Percentiles rank a stretch among this genome's conserved stretches.
Evolutionary conservation across 2,888 invertebrate genomes (phyloP).

Genomic region (Acleris holmiana): DNA sequence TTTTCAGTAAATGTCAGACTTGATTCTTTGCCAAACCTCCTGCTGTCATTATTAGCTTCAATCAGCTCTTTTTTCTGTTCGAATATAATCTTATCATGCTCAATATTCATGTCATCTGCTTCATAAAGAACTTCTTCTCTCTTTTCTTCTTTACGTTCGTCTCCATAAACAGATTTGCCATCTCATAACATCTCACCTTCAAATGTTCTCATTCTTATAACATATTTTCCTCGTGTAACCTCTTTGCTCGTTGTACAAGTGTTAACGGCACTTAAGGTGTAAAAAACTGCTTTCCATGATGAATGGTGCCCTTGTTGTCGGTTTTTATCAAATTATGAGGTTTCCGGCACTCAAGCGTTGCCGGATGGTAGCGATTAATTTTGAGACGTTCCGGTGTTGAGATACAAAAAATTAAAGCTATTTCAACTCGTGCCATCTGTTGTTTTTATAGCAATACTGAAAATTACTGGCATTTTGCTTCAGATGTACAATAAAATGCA

Average conservation of each 20-base stretch:
- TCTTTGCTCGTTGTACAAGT: slow-evolving; percentile 11
- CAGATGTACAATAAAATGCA: too few species aligned
- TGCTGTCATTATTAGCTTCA: slow-evolving; percentile 6
- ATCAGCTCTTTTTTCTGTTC: not conserved
- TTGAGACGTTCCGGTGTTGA: slow-evolving; percentile 47
- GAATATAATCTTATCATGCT: not conserved
- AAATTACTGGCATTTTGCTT: too few species aligned
- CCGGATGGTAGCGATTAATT: slow-evolving; percentile 74
- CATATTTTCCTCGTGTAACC: slow-evolving; percentile 17
- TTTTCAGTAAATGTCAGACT: slow-evolving; percentile 3
- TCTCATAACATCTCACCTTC: not conserved
- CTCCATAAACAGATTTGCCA: not conserved
- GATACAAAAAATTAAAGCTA: not conserved
- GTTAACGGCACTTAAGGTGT: slow-evolving; percentile 27
- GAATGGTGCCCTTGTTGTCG: slow-evolving; percentile 39
- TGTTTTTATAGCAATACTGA: not conserved
- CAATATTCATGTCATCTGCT: not conserved
- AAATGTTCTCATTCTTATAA: slow-evolving; percentile 3
- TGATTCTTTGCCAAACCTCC: slow-evolving; percentile 14
- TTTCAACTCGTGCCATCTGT: slow-evolving; percentile 4
- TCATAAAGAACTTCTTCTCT: not conserved
- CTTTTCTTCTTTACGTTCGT: too few species aligned
- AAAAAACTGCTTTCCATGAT: slow-evolving; percentile 34
- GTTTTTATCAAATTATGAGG: slow-evolving; percentile 60
- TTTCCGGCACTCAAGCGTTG: slow-evolving; percentile 66